A percentile compares a stretch with the other conserved stretches of the same genome.
These are phyloP conservation scores for Neotoma lepida DNA, from an alignment of 2,113 vertebrate genomes.

Conservation along the genomic window DNA sequence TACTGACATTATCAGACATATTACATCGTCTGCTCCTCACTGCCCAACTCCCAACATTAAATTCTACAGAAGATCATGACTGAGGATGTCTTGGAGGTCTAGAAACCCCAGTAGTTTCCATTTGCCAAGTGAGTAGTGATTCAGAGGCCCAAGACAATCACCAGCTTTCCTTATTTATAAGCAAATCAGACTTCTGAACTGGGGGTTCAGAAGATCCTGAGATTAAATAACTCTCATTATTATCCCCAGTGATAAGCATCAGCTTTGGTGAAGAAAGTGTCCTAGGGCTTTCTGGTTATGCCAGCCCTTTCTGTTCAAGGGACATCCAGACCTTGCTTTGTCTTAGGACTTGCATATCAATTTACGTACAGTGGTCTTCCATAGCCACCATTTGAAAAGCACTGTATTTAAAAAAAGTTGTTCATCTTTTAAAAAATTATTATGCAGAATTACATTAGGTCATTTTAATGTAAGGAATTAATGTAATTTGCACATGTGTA, in stretches of 20 bases:
- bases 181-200: neutral
- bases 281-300: neutral
- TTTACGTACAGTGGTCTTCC: neutral
- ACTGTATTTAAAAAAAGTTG: neutral
- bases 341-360: neutral
- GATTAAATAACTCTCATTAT: neutral
- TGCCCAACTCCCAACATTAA: neutral
- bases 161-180: neutral
- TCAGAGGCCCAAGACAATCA: neutral
- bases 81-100: neutral
- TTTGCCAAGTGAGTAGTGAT: neutral
- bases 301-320: neutral
- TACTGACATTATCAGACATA: neutral
- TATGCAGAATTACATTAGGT: neutral
- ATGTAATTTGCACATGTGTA: too few relatives aligned
- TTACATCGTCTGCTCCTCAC: neutral
- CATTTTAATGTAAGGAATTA: neutral
- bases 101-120: neutral
- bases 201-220: neutral
- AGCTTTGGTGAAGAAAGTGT: neutral
- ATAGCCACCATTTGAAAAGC: neutral
- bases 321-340: neutral
- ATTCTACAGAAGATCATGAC: neutral
- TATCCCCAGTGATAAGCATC: neutral
- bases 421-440: neutral